phyloP scores from a whole-genome alignment of 2,797 vertebrate species.

The Enteromius afrohamiltoni region DNA sequence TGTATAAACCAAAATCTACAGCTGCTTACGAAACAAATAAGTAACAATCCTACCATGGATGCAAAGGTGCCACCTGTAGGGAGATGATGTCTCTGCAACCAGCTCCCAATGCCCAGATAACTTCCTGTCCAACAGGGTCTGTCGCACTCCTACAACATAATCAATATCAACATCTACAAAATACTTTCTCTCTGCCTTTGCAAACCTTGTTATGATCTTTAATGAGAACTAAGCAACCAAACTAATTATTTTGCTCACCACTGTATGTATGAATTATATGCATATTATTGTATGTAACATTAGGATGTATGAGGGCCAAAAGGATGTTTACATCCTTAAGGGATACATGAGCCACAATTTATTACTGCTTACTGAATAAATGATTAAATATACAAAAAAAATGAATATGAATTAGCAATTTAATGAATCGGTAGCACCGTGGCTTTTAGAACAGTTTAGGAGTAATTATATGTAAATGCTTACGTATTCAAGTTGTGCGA shows the following conservation, averaged over 20 bases:
- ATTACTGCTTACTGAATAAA: not conserved
- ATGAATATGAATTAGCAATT: not conserved
- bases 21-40: not conserved
- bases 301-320: not conserved
- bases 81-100: conserved; percentile 99
- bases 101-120: conserved; percentile 97
- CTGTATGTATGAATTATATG: not conserved
- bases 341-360: not conserved
- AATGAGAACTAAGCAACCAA: not conserved
- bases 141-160: conserved; percentile 87
- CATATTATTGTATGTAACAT: not conserved
- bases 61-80: conserved; percentile 95
- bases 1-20: not conserved
- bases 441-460: too few relatives aligned
- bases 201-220: not conserved
- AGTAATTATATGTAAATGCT: not conserved
- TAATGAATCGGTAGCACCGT: not conserved
- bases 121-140: conserved; percentile 96
- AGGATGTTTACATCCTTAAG: not conserved
- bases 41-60: conserved; percentile 87
- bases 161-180: conserved; percentile 2
- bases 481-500: not conserved
- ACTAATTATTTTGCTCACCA: not conserved
- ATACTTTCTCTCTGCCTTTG: not conserved
- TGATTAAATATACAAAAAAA: not conserved